These are phyloP conservation scores for Apodemia hepburni DNA, from an alignment of 2,888 invertebrate genomes.

Conservation along the genomic window DNA sequence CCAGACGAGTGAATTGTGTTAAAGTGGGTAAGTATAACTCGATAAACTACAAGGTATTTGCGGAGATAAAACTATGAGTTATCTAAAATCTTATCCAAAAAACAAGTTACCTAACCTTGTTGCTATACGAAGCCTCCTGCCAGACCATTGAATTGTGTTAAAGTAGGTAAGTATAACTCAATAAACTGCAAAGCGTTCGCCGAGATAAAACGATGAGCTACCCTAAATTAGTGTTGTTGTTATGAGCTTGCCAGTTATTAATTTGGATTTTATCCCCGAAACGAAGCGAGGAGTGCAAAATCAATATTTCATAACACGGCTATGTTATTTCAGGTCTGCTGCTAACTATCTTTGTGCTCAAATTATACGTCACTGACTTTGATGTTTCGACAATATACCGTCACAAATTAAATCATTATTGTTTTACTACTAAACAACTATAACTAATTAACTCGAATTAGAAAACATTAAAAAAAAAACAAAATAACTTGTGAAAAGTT, in stretches of 20 bases:
- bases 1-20: too few species aligned
- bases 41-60: too few species aligned
- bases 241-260: background rate
- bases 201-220: too few species aligned
- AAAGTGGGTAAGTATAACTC: too few species aligned
- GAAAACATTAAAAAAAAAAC: background rate
- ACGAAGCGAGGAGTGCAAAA: slow-evolving; percentile 1
- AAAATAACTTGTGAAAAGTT: too few species aligned
- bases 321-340: slow-evolving; percentile 9
- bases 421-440: background rate
- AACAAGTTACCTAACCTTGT: too few species aligned
- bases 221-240: background rate
- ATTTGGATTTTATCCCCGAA: background rate
- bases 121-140: too few species aligned
- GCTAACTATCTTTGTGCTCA: background rate
- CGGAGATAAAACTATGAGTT: too few species aligned
- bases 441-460: background rate
- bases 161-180: too few species aligned
- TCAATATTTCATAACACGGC: slow-evolving; percentile 1
- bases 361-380: background rate
- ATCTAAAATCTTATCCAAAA: too few species aligned
- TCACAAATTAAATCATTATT: background rate
- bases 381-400: background rate
- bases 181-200: too few species aligned
- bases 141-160: too few species aligned